Base-by-base conservation (phyloP, 2,888 invertebrate genomes). In the Lamproptera curius region DNA sequence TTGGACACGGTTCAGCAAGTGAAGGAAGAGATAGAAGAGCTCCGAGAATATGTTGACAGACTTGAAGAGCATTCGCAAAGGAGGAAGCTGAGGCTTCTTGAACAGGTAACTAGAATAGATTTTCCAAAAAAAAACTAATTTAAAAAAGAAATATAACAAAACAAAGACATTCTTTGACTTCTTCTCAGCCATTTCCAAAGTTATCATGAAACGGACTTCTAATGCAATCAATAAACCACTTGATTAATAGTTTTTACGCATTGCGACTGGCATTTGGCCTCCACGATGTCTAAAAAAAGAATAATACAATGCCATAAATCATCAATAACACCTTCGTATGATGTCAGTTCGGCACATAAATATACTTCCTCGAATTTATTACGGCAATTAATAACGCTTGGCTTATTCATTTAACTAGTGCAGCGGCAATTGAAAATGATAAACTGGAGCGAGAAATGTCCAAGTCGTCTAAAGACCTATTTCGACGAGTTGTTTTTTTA, bases 1-100 rank as follows among this genome's bases (percentile, higher is more conserved):
- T 89, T 97, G 79, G 96, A 96, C 84, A 95, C 96, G 55, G 96
- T 97, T 68, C 97, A 97, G 89, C 96, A 96, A 85, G 97, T 97
- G 65, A 97, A 97, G 79, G 96, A 96, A 76, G 97, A 97, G 86
- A 96, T 97, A 72, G 97, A 97, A 76, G 96, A 97, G 83, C 88
- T 97, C 74, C 90, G 96, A 63, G 96, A 96, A 82, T 96, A 96
- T 85, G 96, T 97, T 59, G 97, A 97, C 83, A 91, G 96, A 59
- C 91, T 97, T 60, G 97, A 96, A 85, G 96, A 96, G 83, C 95
- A 96, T 86, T 94, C 96, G 64, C 95, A 96, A 82, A 90, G 96
- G 69, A 90, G 97, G 81, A 96, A 96, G 86, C 91, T 96, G 66
- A 91, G 96, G 79, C 92, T 97, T 67, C 92, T 97, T 70, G 95